phyloP scores from a whole-genome alignment of 2,888 invertebrate species.

The Perizoma flavofasciatum region DNA sequence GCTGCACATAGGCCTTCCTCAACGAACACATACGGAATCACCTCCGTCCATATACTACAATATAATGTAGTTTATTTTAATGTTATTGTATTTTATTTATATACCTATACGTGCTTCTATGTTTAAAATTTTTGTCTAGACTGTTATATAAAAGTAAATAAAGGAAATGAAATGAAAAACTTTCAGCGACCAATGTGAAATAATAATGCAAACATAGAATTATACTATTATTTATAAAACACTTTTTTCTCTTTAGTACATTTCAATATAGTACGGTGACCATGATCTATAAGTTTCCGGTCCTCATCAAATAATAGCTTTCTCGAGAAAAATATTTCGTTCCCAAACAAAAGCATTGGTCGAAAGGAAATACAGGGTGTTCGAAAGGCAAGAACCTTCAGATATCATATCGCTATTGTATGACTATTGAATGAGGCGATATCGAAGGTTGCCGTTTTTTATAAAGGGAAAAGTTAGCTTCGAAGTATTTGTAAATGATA shows the following conservation, averaged over 20 bases:
- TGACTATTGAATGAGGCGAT: background rate
- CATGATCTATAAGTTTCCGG: background rate
- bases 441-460: background rate
- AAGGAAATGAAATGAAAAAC: no score
- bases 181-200: no score
- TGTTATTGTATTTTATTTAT: no score
- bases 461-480: background rate
- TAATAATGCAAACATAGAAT: no score
- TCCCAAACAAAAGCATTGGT: conserved; percentile 30
- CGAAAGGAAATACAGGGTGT: conserved; percentile 1
- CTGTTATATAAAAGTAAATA: no score
- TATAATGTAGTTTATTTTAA: no score
- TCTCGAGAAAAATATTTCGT: conserved; percentile 32
- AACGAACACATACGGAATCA: no score
- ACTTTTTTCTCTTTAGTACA: background rate
- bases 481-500: conserved; percentile 2
- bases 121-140: no score
- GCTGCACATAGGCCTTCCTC: no score
- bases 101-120: no score
- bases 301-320: conserved; percentile 1
- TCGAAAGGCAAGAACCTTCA: conserved; percentile 1
- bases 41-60: no score
- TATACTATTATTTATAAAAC: background rate
- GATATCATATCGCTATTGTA: conserved; percentile 10
- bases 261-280: background rate